These are phyloP conservation scores for Nylanderia fulva DNA, from an alignment of 1,140 invertebrate species.

Conservation along the genomic window DNA sequence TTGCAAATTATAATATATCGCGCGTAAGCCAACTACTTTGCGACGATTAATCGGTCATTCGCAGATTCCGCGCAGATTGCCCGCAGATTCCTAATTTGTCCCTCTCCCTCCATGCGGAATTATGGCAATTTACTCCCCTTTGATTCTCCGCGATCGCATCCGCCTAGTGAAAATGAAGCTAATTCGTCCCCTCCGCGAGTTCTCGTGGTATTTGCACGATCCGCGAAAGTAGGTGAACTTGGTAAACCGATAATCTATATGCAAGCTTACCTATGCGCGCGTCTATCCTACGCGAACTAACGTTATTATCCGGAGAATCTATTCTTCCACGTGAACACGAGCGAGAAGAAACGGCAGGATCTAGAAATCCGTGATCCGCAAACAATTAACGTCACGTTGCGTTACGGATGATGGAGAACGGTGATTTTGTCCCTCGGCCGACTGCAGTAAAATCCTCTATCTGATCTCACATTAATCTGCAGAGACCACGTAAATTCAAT, in stretches of 20 bases:
- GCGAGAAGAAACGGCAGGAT: background rate
- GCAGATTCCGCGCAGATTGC: constrained; percentile 43
- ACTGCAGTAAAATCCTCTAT: constrained; percentile 21
- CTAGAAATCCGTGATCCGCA: constrained; percentile 46
- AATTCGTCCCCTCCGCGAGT: constrained; percentile 57
- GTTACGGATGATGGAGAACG: constrained; percentile 48
- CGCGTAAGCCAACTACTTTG: constrained; percentile 46
- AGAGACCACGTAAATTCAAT: background rate
- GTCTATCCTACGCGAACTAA: constrained; percentile 20
- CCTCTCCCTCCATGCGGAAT: too few species aligned
- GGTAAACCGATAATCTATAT: constrained; percentile 67
- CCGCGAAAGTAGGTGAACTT: constrained; percentile 64
- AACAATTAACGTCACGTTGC: constrained; percentile 64
- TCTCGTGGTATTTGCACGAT: background rate
- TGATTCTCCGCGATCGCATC: background rate
- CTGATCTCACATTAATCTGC: constrained; percentile 57
- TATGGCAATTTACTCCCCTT: constrained; percentile 64
- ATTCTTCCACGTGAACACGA: constrained; percentile 7
- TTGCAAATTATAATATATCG: constrained; percentile 58
- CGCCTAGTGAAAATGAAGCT: constrained; percentile 45
- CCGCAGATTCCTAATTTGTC: constrained; percentile 72
- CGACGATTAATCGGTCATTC: constrained; percentile 68
- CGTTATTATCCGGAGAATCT: constrained; percentile 31
- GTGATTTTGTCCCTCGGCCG: constrained; percentile 18
- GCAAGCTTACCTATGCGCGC: background rate